Evolutionary conservation across 1,140 invertebrate genomes (phyloP).

Genomic region (Alviniconcha marisindica): DNA sequence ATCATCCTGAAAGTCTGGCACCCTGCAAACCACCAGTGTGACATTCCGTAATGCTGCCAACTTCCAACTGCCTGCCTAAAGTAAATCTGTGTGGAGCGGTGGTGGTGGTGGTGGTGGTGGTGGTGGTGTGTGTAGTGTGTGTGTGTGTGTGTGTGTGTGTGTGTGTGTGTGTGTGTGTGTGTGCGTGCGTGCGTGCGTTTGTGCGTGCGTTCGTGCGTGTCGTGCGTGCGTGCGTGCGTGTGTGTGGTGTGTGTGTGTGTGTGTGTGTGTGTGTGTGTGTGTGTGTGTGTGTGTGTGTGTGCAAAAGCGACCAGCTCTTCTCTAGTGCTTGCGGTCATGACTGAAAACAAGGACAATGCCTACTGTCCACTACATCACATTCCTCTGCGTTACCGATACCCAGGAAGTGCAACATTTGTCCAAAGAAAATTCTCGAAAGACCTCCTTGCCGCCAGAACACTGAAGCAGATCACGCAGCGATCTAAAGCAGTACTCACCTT

Average conservation of each 20-base stretch:
- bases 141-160: not conserved
- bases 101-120: not conserved
- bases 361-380: no score
- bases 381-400: no score
- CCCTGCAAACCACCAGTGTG: not conserved
- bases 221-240: not conserved
- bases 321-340: no score
- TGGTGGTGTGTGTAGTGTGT: not conserved
- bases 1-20: not conserved
- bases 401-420: no score
- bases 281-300: not conserved
- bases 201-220: not conserved
- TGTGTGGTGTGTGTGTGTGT: not conserved
- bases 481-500: no score
- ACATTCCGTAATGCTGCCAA: no score
- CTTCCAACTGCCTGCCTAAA: no score
- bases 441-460: no score
- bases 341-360: no score
- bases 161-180: not conserved
- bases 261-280: not conserved
- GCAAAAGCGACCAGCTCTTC: no score
- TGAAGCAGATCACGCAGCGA: no score
- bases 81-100: not conserved
- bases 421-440: no score
- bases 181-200: not conserved